Percentiles rank a stretch among this genome's conserved stretches.
Evolutionary conservation across 2,797 vertebrate genomes (phyloP).

Genomic region (Micromesistius poutassou): DNA sequence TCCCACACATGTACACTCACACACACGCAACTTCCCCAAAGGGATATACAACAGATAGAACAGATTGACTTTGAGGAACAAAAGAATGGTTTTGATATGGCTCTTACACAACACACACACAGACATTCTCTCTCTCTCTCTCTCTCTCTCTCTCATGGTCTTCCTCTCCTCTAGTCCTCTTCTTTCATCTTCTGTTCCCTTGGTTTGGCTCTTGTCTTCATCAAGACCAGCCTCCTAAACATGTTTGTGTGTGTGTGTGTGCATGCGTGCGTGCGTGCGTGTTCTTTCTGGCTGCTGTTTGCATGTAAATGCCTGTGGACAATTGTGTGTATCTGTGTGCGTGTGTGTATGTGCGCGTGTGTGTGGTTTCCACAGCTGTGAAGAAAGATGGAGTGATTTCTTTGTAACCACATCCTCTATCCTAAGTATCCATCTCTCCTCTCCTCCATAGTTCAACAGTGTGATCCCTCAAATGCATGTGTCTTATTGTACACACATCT

Average conservation of each 20-base stretch:
- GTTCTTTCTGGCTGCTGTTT: neutral
- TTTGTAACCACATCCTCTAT: neutral
- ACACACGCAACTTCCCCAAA: neutral
- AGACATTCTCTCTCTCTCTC: neutral
- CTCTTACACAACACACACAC: constrained; percentile 5
- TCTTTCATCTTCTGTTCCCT: constrained; percentile 1
- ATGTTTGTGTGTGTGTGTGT: constrained; percentile 2
- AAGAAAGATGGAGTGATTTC: constrained; percentile 3
- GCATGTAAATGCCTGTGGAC: neutral
- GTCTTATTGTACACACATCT: neutral
- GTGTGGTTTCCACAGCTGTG: constrained; percentile 1
- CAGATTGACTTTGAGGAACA: neutral
- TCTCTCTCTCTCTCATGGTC: neutral
- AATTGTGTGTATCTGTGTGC: neutral
- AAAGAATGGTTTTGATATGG: constrained; percentile 5
- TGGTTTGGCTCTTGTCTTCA: neutral
- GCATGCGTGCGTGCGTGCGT: neutral
- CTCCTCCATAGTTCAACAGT: neutral
- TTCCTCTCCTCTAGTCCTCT: neutral
- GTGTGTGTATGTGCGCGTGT: neutral
- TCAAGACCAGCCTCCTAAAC: constrained; percentile 3
- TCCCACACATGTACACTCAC: constrained; percentile 1
- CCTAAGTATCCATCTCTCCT: neutral
- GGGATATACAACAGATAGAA: neutral
- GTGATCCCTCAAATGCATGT: neutral